phyloP scores from a whole-genome alignment of 1,140 invertebrate species.

The Lasioglossum baleicum region DNA sequence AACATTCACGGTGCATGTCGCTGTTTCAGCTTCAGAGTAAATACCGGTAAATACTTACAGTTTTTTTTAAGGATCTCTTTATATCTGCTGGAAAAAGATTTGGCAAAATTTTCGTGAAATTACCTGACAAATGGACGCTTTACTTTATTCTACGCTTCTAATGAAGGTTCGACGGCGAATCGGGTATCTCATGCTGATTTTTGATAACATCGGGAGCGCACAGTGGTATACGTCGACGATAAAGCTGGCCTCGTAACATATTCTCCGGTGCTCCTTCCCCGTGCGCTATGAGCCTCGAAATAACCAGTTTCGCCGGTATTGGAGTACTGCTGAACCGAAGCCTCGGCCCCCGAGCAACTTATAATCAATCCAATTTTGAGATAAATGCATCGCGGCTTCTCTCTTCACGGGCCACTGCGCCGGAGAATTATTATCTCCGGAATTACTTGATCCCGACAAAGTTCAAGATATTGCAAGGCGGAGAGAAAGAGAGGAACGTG shows the following conservation, averaged over 20 bases:
- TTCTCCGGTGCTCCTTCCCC: conserved; percentile 28
- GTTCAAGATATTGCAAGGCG: neutral
- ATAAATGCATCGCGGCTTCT: conserved; percentile 40
- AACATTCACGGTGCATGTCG: no score
- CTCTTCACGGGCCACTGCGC: conserved; percentile 32
- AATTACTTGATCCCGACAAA: conserved; percentile 30
- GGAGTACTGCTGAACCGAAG: conserved; percentile 35
- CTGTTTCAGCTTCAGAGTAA: no score
- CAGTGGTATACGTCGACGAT: conserved; percentile 41
- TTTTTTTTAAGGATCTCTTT: no score
- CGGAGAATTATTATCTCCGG: conserved; percentile 21
- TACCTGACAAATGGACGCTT: no score
- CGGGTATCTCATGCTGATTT: no score
- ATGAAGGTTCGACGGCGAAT: no score
- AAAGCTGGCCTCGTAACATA: conserved; percentile 52
- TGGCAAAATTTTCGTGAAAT: no score
- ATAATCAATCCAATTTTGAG: conserved; percentile 51
- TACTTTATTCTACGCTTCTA: no score
- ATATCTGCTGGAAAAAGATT: no score
- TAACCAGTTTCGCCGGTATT: conserved; percentile 40
- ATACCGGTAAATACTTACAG: no score
- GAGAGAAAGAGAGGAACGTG: no score
- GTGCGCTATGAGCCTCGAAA: conserved; percentile 52
- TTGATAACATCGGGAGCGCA: conserved; percentile 2
- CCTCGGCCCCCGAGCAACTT: conserved; percentile 29